phyloP scores from a whole-genome alignment of 2,888 invertebrate species.

The Drosophila incognita region DNA sequence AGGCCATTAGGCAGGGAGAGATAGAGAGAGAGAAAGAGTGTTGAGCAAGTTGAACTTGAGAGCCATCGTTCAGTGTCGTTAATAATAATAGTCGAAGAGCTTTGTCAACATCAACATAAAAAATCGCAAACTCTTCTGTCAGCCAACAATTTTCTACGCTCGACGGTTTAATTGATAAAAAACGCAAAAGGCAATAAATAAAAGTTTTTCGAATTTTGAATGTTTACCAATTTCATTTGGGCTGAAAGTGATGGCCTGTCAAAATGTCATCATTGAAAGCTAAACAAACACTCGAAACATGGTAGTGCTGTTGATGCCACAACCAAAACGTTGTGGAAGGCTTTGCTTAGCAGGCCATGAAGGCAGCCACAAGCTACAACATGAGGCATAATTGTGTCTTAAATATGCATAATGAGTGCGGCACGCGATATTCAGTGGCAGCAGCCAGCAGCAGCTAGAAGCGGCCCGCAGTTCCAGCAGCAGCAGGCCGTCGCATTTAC shows the following conservation, averaged over 20 bases:
- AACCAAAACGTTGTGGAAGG: slow-evolving; percentile 26
- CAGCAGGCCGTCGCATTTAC: slow-evolving; percentile 41
- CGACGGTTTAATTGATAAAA: slow-evolving; percentile 11
- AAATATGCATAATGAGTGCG: slow-evolving; percentile 56
- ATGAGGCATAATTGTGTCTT: slow-evolving; percentile 52
- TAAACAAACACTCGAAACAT: slow-evolving; percentile 52
- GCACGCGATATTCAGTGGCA: slow-evolving; percentile 65
- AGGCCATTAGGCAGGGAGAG: slow-evolving; percentile 10
- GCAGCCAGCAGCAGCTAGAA: slow-evolving; percentile 16
- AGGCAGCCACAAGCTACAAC: slow-evolving; percentile 46
- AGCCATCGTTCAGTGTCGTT: slow-evolving; percentile 8
- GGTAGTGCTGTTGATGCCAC: slow-evolving; percentile 23
- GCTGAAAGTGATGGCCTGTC: slow-evolving; percentile 68
- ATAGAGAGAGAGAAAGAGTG: slow-evolving; percentile 5
- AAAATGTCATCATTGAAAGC: slow-evolving; percentile 55
- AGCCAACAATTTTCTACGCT: slow-evolving; percentile 4
- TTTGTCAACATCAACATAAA: slow-evolving; percentile 48
- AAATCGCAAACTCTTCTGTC: neutral
- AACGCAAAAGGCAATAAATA: neutral
- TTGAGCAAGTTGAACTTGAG: slow-evolving; percentile 24
- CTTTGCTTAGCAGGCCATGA: slow-evolving; percentile 33
- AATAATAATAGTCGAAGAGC: slow-evolving; percentile 31
- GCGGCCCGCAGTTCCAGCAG: slow-evolving; percentile 10
- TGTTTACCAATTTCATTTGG: slow-evolving; percentile 51
- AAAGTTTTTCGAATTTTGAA: slow-evolving; percentile 4